A percentile compares a stretch with the other conserved stretches of the same genome.
Evolutionary conservation across 2,113 vertebrate species (phyloP).

Genomic region (Gallinago undulata): DNA sequence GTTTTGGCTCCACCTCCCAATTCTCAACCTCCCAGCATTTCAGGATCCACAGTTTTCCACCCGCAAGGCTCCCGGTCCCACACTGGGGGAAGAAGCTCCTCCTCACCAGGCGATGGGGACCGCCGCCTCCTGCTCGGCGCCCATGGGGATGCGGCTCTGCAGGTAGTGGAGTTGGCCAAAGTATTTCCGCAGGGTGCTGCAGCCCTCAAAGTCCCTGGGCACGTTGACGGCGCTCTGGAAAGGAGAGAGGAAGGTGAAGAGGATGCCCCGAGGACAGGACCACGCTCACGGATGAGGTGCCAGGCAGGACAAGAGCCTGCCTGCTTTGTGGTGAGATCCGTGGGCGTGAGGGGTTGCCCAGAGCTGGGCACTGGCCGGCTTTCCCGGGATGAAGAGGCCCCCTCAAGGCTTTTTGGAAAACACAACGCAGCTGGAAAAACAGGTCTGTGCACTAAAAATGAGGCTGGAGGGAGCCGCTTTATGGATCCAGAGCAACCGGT

Average conservation of each 20-base stretch:
- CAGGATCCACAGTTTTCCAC: too few species aligned
- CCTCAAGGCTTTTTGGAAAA: rapidly evolving
- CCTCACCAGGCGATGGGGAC: conserved; percentile 90
- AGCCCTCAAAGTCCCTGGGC: conserved; percentile 94
- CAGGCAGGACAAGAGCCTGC: background rate
- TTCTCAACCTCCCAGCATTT: too few species aligned
- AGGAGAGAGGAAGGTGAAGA: background rate
- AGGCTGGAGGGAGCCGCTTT: background rate
- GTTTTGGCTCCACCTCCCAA: background rate
- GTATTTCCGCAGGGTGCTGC: conserved; percentile 94
- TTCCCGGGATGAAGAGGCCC: rapidly evolving
- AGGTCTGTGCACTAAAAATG: rapidly evolving
- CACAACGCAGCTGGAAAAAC: background rate
- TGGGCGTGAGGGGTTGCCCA: background rate
- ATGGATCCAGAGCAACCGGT: background rate
- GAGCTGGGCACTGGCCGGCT: rapidly evolving
- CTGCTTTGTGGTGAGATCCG: too few species aligned
- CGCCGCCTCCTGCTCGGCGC: conserved; percentile 84
- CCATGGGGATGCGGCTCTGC: conserved; percentile 95
- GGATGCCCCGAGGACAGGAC: background rate
- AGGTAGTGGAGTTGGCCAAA: conserved; percentile 96
- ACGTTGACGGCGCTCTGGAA: conserved; percentile 84
- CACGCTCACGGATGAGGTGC: rapidly evolving
- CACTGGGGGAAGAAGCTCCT: rapidly evolving
- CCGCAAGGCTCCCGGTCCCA: background rate